Base-by-base conservation (phyloP, 2,888 invertebrate species). In the Apotomis betuletana region DNA sequence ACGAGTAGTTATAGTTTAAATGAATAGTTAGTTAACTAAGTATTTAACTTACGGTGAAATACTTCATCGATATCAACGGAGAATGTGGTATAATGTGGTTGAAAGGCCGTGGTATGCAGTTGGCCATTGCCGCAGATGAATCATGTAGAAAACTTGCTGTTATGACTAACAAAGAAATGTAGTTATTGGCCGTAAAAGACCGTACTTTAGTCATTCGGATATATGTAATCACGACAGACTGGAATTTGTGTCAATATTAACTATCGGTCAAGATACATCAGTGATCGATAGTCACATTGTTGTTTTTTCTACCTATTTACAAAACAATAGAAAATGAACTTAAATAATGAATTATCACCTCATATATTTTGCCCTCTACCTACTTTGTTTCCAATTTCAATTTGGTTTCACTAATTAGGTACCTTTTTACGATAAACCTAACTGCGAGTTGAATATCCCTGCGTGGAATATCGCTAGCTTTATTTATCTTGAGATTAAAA, bases 161-260 rank as follows among this genome's bases (percentile, higher is more conserved):
- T 83, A 85, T 91, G 91, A 91, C 89, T 91, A 91, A 91, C 85
- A 84, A 76, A 76, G 80, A 81, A 80, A 81, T 85, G 81, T 84
- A 79, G 79, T 81, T 81, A 80, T 76, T 82, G 85, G 74, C 80
- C 84, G 84, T 86, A 85, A 82, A 81, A 74, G 60, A 51, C 60
- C 49, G 46, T 69, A 60, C 72, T 68, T 65, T 62, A 68, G 57
- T 67, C 67, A 67, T 67, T 67, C 44, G 41, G 10, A 36, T 67
- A 69, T 65, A 36, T 67, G 62, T 65, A 65, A 65, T 65, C 46
- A 44, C 27, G 55, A 57, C 46, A 15, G 12, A 44, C 57, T 46
- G 65, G 57, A 57, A 57, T 57, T 65, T 65, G 44, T 55, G 15
- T 54, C 27, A 27, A 54, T 38, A 38, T 63, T 41, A 12, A 63